Percentiles rank a stretch among this genome's conserved stretches.
Conservation (phyloP, 30 jellyfish, hydroid and myxozoan species). For the Rhopilema esculentum region DNA sequence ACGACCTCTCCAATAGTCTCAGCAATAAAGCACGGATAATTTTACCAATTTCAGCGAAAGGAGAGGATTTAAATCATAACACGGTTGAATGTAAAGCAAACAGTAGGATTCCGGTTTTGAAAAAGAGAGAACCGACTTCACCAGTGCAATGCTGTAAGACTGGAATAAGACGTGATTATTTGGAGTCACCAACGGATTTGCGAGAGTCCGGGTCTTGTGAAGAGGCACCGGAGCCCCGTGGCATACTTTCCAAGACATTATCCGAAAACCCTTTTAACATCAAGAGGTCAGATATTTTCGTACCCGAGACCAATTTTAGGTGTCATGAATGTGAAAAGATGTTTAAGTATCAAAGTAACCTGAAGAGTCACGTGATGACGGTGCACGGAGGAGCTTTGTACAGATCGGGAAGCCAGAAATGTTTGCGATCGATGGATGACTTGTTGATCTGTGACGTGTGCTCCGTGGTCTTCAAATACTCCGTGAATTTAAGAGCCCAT, state of each 20-base stretch:
- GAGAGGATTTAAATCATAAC: background rate
- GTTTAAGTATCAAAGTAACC: slow-evolving; percentile 55
- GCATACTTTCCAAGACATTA: slow-evolving; percentile 22
- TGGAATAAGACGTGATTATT: too few relatives aligned
- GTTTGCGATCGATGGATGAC: slow-evolving; percentile 44
- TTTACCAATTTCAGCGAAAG: background rate
- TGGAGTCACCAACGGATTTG: too few relatives aligned
- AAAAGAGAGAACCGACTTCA: slow-evolving; percentile 11
- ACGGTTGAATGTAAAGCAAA: background rate
- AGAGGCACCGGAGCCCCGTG: slow-evolving; percentile 16
- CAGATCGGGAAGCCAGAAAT: slow-evolving; percentile 26
- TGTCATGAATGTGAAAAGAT: slow-evolving; percentile 60
- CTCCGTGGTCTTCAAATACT: slow-evolving; percentile 49
- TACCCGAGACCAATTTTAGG: slow-evolving; percentile 5
- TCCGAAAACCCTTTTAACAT: slow-evolving; percentile 48
- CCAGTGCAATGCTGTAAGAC: too few relatives aligned
- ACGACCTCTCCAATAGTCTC: background rate
- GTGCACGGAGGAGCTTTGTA: slow-evolving; percentile 44
- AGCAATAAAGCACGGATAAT: background rate
- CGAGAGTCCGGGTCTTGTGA: background rate
- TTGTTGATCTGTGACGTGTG: slow-evolving; percentile 57
- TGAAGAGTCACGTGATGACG: slow-evolving; percentile 47
- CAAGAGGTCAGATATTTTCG: background rate
- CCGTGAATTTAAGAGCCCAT: slow-evolving; percentile 66
- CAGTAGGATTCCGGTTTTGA: background rate